phyloP scores from a whole-genome alignment of 2,888 invertebrate species.

The Lasioglossum marginatum region DNA sequence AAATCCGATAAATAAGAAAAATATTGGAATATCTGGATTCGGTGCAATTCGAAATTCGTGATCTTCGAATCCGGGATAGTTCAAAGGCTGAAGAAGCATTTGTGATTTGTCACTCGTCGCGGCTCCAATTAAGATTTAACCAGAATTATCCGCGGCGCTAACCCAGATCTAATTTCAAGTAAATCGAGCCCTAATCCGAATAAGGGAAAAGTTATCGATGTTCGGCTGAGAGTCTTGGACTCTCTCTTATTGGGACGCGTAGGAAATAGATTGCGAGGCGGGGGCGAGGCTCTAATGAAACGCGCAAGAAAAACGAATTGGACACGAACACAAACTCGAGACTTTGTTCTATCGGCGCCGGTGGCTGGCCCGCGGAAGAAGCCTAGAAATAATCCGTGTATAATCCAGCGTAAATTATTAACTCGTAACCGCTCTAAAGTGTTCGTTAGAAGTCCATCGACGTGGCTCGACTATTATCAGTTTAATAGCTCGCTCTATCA shows the following conservation, averaged over 20 bases:
- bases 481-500: constrained; percentile 12
- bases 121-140: neutral
- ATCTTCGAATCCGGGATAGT: neutral
- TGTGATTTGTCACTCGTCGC: neutral
- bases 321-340: neutral
- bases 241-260: neutral
- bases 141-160: neutral
- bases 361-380: neutral
- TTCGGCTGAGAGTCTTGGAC: neutral
- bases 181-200: neutral
- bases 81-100: neutral
- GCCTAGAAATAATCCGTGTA: constrained; percentile 1
- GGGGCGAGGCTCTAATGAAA: neutral
- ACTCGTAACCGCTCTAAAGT: neutral
- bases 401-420: neutral
- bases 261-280: neutral
- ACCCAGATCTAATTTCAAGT: neutral
- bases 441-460: constrained; percentile 1
- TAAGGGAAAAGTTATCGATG: neutral
- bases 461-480: neutral
- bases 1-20: too few relatives aligned
- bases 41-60: too few relatives aligned
- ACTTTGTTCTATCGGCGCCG: neutral
- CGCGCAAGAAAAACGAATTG: neutral
- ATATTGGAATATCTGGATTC: too few relatives aligned